Conservation (phyloP, 2,888 invertebrate species). For the Penaeus monodon region DNA sequence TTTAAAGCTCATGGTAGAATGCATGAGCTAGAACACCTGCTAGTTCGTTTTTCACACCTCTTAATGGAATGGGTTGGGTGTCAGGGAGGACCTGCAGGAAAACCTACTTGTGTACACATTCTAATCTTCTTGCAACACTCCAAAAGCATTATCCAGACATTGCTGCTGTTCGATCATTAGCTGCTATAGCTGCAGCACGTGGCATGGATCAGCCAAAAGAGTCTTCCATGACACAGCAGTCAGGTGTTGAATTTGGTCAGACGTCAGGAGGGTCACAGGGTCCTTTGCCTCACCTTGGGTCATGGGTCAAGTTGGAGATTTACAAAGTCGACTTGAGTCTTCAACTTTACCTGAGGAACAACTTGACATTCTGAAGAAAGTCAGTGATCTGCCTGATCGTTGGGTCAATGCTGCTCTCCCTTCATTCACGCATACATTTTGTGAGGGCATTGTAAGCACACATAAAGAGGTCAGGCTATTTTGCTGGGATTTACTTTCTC, state of each 20-base stretch:
- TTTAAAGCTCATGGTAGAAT: slow-evolving; percentile 67
- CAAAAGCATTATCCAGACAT: slow-evolving; percentile 58
- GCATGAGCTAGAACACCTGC: slow-evolving; percentile 50
- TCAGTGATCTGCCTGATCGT: slow-evolving; percentile 49
- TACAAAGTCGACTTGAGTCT: slow-evolving; percentile 37
- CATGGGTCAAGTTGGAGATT: slow-evolving; percentile 43
- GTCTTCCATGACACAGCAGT: slow-evolving; percentile 29
- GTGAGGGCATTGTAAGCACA: slow-evolving; percentile 75
- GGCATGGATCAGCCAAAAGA: slow-evolving; percentile 61
- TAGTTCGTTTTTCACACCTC: slow-evolving; percentile 53
- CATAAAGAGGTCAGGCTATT: slow-evolving; percentile 78
- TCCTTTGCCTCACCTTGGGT: slow-evolving; percentile 44
- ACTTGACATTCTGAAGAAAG: slow-evolving; percentile 48
- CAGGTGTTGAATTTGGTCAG: slow-evolving; percentile 22
- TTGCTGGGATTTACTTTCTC: slow-evolving; percentile 80
- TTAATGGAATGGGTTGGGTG: slow-evolving; percentile 61
- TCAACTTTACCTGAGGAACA: slow-evolving; percentile 57
- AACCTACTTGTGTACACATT: slow-evolving; percentile 51
- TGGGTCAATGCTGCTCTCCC: slow-evolving; percentile 50
- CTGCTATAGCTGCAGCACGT: slow-evolving; percentile 56
- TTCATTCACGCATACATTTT: slow-evolving; percentile 71
- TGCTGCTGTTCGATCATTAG: slow-evolving; percentile 56
- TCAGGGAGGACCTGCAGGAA: slow-evolving; percentile 53
- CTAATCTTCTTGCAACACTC: slow-evolving; percentile 44
- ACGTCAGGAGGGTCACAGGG: slow-evolving; percentile 46